Evolutionary conservation across 1,140 invertebrate genomes (phyloP).

Genomic region (Philopotamus ludificatus): DNA sequence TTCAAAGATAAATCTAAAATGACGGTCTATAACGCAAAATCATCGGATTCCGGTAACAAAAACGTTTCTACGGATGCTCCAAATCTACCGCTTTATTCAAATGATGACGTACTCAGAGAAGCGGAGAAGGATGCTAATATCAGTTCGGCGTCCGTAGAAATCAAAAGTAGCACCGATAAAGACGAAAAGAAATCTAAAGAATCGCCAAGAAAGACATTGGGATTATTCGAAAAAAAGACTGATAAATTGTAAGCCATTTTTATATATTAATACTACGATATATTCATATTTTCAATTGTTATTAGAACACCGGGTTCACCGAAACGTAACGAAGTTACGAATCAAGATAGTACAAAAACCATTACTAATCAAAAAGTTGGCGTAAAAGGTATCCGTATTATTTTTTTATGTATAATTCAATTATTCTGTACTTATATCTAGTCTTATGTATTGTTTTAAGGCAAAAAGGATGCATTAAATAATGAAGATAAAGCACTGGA

Average conservation of each 20-base stretch:
- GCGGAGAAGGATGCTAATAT: slow-evolving; percentile 3
- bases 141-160: background rate
- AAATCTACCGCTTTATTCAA: slow-evolving; percentile 6
- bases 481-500: no score
- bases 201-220: slow-evolving; percentile 1
- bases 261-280: no score
- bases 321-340: no score
- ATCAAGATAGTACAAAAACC: no score
- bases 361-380: no score
- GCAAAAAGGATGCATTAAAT: no score
- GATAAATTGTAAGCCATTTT: slow-evolving; percentile 8
- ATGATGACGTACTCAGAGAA: background rate
- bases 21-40: slow-evolving; percentile 34
- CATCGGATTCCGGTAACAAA: slow-evolving; percentile 6
- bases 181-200: slow-evolving; percentile 1
- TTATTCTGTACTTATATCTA: no score
- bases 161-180: background rate
- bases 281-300: no score
- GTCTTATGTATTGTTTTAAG: no score
- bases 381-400: no score
- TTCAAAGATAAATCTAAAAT: slow-evolving; percentile 53
- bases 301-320: no score
- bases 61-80: slow-evolving; percentile 2
- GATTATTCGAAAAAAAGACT: background rate
- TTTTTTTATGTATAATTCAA: no score